Percentiles rank a stretch among this genome's conserved stretches.
These are phyloP conservation scores for Calliopsis andreniformis DNA, from an alignment of 1,140 invertebrate species.

Conservation along the genomic window DNA sequence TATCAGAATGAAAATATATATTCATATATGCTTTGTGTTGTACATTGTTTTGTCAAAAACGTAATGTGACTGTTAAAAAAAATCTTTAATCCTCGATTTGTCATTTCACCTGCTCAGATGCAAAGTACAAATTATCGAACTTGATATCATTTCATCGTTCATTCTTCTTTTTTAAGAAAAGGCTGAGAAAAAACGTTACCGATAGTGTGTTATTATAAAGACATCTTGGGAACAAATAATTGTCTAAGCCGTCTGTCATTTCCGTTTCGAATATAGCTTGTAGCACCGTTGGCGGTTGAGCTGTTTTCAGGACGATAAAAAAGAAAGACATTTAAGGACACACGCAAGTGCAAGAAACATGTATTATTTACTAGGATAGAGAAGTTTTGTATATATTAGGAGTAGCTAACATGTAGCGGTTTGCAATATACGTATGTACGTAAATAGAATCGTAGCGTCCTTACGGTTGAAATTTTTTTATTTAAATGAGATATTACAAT, in stretches of 20 bases:
- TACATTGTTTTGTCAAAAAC: conserved; percentile 55
- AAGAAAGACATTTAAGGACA: neutral
- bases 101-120: conserved; percentile 51
- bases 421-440: conserved; percentile 22
- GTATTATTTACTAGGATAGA: conserved; percentile 38
- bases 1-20: conserved; percentile 40
- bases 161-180: conserved; percentile 56
- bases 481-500: conserved; percentile 42
- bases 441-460: conserved; percentile 17
- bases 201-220: conserved; percentile 56
- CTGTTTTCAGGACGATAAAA: conserved; percentile 59
- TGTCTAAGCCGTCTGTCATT: conserved; percentile 56
- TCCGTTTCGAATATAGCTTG: conserved; percentile 40
- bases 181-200: conserved; percentile 50
- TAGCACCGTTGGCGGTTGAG: conserved; percentile 53
- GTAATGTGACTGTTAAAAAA: conserved; percentile 44
- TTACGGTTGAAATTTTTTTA: conserved; percentile 37
- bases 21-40: conserved; percentile 57
- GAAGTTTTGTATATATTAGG: conserved; percentile 58
- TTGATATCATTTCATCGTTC: conserved; percentile 52
- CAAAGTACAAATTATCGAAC: conserved; percentile 65
- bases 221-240: conserved; percentile 65
- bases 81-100: conserved; percentile 51
- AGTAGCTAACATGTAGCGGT: conserved; percentile 25
- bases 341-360: conserved; percentile 28